Evolutionary conservation across 2,888 invertebrate genomes (phyloP), one percentile per base, ranked within the genome.

Genomic region (Acronicta aceris): DNA sequence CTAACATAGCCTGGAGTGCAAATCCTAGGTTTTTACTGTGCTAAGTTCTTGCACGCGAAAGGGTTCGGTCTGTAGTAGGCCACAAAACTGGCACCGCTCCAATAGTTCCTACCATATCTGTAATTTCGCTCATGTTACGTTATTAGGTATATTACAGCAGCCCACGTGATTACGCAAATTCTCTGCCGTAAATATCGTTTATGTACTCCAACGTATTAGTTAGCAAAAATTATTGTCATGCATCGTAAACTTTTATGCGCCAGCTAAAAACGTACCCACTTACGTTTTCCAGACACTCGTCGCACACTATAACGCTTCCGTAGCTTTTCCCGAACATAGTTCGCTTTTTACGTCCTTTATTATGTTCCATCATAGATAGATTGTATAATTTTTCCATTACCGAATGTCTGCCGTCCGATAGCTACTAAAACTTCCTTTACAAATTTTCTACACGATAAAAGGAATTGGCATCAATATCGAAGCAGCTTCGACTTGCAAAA

Each of bases 321-420:
- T 33, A 49, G 54, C 54, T 41, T 55, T 46, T 62, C 40, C 40
- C 45, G 25, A 42, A 21, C 17, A 41, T 50, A 50, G 30, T 66
- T 57, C 40, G 46, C 54, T 43, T 59, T 55, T 59, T 41, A 52
- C 49, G 15, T 45, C 60, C n/a, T 45, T 15, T 43, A 49, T n/a
- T 60, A 68, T 46, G 53, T 40, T 74, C 57, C 68, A 68, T 62
- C 65, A 68, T 59, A 59, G 63, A 67, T 49, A 52, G 17, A 53
- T 59, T 60, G 75, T 75, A 74, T 74, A 74, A 74, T 74, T 65
- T 74, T 58, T 68, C 75, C 74, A 74, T 74, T 74, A 74, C 59
- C 46, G 40, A 71, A 71, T 65, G 45, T 63, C 52, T 54, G 30
- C 42, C 45, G 41, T 46, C 49, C 41, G 40, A 63, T 43, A 58